Evolutionary conservation across 1,140 invertebrate species (phyloP), one percentile per base, ranked within the genome.

Genomic region (Zaprionus tsacasi): DNA sequence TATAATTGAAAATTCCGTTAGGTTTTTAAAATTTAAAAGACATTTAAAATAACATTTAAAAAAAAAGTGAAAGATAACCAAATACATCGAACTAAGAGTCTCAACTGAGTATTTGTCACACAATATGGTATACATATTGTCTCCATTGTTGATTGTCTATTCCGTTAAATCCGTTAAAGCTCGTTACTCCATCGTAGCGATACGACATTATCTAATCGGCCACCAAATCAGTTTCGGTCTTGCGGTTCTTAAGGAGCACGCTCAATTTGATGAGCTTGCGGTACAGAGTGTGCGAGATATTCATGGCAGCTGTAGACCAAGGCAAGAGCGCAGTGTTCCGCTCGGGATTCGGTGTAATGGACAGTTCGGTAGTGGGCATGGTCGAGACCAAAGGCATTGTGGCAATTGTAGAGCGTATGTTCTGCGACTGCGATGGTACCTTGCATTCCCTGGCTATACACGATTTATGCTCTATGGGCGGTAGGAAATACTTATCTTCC

Each of bases 401-500:
- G 40, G 1, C 3, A 50, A 2, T 25, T n/a, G 27, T 15, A 50
- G 76, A 54, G 0, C 78, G 36, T 1, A n/a, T n/a, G n/a, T 60
- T 65, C 17, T 82, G 86, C 0, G 75, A 13, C 21, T 59, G 65
- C 17, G 55, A 11, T 25, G 17, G 35, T 45, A 15, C 12, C 60
- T 7, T 17, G 17, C 17, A 5, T 6, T 50, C 21, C n/a, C 10
- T 63, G 10, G 55, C 54, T 38, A 13, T 10, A 25, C 30, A 50
- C 15, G 38, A 11, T 21, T 6, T 5, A 15, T 74, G 21, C 11
- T 38, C 6, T 50, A 3, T 17, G 45, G 15, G 27, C 52, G 33
- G 54, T n/a, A 21, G 17, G 36, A 13, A n/a, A 2, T 93, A 93
- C 50, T 94, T 92, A 73, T 94, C 93, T 85, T 95, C 94, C 1